Evolutionary conservation across 2,888 invertebrate genomes (phyloP), one percentile per base, ranked within the genome.

Genomic region (Arrhopalites spinosus): DNA sequence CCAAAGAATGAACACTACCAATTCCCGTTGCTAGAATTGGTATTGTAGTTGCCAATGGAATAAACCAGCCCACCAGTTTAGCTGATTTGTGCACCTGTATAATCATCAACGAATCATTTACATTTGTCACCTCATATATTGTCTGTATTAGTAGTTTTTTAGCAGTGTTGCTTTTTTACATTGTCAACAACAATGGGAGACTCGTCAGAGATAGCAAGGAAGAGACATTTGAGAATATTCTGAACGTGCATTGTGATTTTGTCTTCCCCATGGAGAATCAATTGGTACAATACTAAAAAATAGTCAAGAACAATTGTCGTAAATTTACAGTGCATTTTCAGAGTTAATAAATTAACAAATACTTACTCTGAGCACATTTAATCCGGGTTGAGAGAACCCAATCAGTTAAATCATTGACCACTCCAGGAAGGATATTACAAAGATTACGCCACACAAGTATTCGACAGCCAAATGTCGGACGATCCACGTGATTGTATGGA

Each of bases 401-500:
- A 80, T 93, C 91, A 0, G 88, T 88, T 83, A 95, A 87, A 85
- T 95, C 95, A 84, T 85, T 87, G 64, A 88, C 86, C 80, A 95
- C 88, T 53, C 91, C 92, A 27, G 90, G 90, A 15, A 93, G 86
- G 79, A 95, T 89, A 86, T 91, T 92, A 71, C 90, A 89, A 78
- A 93, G 88, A 84, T 94, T 91, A 76, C 90, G 89, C 83, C 92
- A 91, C 0, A 93, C 92, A 68, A 97, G 86, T 1, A 88, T 88
- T 11, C 96, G 89, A 84, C 97, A 97, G 0, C 96, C 96, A 25
- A 96, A 87, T 83, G 93, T 93, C 0, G 96, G 95, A n/a, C 96
- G 88, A 76, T 71, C 71, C 13, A 59, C 43, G 0, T n/a, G 43
- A 20, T 36, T 53, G 30, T n/a, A 59, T 23, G 71, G 71, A 27